phyloP scores from a whole-genome alignment of 2,888 invertebrate species.

The Baccha elongata region DNA sequence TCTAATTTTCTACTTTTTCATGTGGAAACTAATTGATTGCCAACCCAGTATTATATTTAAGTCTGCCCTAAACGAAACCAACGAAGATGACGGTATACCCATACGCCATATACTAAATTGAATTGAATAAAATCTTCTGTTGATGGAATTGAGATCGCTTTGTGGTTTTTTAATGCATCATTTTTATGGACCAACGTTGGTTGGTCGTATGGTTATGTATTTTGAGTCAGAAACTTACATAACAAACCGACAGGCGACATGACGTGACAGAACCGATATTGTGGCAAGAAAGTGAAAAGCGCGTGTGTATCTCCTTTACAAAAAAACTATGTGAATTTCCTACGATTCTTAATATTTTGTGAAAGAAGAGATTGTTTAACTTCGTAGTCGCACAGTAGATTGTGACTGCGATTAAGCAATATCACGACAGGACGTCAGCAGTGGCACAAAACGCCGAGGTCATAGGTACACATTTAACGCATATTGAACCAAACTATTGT shows the following conservation, averaged over 20 bases:
- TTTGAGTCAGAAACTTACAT: neutral
- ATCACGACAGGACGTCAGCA: neutral
- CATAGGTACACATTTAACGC: neutral
- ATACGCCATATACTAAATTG: neutral
- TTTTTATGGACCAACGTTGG: slow-evolving; percentile 34
- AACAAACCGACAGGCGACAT: too few species aligned
- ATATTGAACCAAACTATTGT: neutral
- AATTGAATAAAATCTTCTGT: neutral
- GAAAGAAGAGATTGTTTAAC: neutral
- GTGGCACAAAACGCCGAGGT: too few species aligned
- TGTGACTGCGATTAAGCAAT: neutral
- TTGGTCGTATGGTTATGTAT: slow-evolving; percentile 37
- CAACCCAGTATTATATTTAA: slow-evolving; percentile 16
- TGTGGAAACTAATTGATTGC: slow-evolving; percentile 52
- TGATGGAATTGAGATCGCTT: slow-evolving; percentile 4
- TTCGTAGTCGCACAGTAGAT: neutral
- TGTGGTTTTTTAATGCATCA: slow-evolving; percentile 28
- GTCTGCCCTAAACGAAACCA: neutral
- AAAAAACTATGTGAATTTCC: neutral
- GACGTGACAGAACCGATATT: neutral
- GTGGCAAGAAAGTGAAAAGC: neutral
- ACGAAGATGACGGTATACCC: neutral
- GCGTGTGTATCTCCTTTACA: neutral
- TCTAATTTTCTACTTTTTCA: slow-evolving; percentile 52
- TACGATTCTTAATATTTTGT: neutral